phyloP scores from a whole-genome alignment of 2,888 invertebrate genomes.

The Drosophila nr. perissopoda region DNA sequence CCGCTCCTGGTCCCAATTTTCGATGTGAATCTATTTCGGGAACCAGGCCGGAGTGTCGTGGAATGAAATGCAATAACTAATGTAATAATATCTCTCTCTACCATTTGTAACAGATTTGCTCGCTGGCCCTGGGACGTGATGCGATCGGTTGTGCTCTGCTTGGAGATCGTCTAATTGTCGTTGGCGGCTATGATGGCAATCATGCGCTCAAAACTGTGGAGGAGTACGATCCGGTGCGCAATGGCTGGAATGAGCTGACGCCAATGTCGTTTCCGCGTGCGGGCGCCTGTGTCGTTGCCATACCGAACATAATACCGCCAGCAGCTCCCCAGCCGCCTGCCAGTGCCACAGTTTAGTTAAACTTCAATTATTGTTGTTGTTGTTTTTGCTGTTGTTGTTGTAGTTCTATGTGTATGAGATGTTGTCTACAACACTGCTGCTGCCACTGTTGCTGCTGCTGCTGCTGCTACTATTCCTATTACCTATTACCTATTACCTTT shows the following conservation, averaged over 20 bases:
- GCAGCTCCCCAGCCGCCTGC: constrained; percentile 81
- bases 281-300: constrained; percentile 93
- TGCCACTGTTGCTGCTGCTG: constrained; percentile 23
- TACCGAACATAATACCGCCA: constrained; percentile 85
- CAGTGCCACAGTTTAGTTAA: constrained; percentile 84
- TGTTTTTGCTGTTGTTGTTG: constrained; percentile 33
- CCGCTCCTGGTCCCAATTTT: not conserved
- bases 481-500: constrained; percentile 10
- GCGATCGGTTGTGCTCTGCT: constrained; percentile 95
- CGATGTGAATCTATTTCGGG: not conserved
- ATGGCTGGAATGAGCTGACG: constrained; percentile 92
- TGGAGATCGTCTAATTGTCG: constrained; percentile 90
- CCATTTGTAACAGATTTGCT: constrained; percentile 86
- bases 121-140: constrained; percentile 93
- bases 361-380: constrained; percentile 51
- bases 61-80: not conserved
- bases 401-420: constrained; percentile 34
- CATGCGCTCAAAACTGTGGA: constrained; percentile 95
- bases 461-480: constrained; percentile 44
- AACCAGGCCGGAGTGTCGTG: not conserved
- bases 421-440: constrained; percentile 37
- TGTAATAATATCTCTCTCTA: not conserved
- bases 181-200: constrained; percentile 96
- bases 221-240: constrained; percentile 93
- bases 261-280: constrained; percentile 93